Base-by-base conservation (phyloP, 2,113 vertebrate genomes). In the Beaufortia kweichowensis region DNA sequence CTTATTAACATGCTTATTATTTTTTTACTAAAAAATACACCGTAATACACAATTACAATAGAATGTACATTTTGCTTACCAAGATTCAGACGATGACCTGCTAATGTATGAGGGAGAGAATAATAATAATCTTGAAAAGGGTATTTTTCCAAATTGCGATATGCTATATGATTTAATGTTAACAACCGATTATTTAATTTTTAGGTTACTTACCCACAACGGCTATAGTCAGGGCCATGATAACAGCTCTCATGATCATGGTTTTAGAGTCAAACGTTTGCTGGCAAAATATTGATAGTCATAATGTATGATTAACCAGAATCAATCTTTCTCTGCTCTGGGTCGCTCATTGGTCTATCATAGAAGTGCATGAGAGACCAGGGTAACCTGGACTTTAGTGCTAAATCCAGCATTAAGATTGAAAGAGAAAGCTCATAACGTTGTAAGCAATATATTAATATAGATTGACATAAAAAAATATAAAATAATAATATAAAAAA, bases 211-310 rank as follows among this genome's bases (percentile, higher is more conserved):
- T 87, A 95, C 94, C 92, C 86, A 90, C 94, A 17, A 95, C 81
- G 86, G 91, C 90, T 84, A 95, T 75, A 61, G 65, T 81, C 78
- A 95, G 80, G 23, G 87, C 83, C n/a, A 95, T 83, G 64, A 92
- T 63, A 84, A 94, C 84, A 67, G 72, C 89, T 91, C 85, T 95
- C 94, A 96, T 95, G 86, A 75, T 82, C 81, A 84, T 63, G 66
- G 17, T 74, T 15, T 88, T 88, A 88, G 79, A 84, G 26, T 1
- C 79, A 56, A 55, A 21, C 12, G 69, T 82, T 41, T 81, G 76
- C 66, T 84, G 84, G 81, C 41, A 53, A 73, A 70, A 35, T 31
- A n/a, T 28, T 21, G 11, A 3, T 8, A 46, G 26, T 76, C 12
- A 53, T 48, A 43, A 57, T 59, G 39, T 56, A 84, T 81, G 72